Evolutionary conservation across 2,888 invertebrate species (phyloP).

Genomic region (Horisme vitalbata): DNA sequence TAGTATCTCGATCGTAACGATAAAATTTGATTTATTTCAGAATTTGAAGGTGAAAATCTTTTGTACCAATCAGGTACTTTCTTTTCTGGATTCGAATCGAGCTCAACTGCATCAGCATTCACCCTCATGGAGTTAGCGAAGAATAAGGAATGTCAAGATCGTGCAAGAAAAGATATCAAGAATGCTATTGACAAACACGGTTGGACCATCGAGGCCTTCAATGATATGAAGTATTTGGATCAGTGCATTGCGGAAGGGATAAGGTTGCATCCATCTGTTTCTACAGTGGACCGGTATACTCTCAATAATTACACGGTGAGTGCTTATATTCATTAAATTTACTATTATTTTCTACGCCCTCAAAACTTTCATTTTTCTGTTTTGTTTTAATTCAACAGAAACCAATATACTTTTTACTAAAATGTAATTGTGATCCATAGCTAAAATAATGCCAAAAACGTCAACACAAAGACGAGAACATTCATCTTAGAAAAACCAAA

Average conservation of each 20-base stretch:
- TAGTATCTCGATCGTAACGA: too few relatives aligned
- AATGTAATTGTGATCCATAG: too few relatives aligned
- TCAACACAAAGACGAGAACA: too few relatives aligned
- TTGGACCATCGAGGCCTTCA: conserved; percentile 37
- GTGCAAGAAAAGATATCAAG: conserved; percentile 30
- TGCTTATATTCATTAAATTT: too few relatives aligned
- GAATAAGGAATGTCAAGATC: conserved; percentile 27
- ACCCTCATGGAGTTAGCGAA: conserved; percentile 40
- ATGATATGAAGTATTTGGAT: conserved; percentile 40
- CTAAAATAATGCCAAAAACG: too few relatives aligned
- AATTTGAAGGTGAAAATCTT: conserved; percentile 39
- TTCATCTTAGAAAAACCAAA: too few relatives aligned
- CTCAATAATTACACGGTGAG: conserved; percentile 12
- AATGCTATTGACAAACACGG: conserved; percentile 32
- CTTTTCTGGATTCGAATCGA: conserved; percentile 43
- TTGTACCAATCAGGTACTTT: conserved; percentile 38
- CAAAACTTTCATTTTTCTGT: too few relatives aligned
- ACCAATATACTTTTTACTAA: too few relatives aligned
- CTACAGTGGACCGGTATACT: conserved; percentile 31
- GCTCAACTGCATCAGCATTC: conserved; percentile 35
- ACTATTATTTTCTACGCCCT: too few relatives aligned
- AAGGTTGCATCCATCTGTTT: conserved; percentile 36
- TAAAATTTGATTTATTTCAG: too few relatives aligned
- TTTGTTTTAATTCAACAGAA: too few relatives aligned
- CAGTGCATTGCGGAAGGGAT: conserved; percentile 38